Percentiles rank a stretch among this genome's conserved stretches.
These are phyloP conservation scores for Musca domestica DNA, from an alignment of 1,140 invertebrate genomes.

Conservation along the genomic window DNA sequence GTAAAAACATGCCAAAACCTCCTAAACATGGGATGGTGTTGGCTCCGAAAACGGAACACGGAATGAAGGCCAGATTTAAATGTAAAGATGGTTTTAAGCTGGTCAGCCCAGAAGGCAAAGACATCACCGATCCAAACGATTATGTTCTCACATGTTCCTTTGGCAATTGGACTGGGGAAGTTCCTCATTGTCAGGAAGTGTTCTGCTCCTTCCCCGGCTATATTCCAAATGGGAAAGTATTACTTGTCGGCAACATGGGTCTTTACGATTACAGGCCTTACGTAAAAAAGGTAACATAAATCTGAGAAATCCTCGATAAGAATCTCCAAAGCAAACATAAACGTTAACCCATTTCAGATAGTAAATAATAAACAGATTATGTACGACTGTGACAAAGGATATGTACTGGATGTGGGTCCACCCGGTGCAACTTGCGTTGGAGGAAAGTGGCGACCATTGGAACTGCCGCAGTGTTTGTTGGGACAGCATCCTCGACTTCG, in stretches of 20 bases:
- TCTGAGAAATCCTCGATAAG: too few relatives aligned
- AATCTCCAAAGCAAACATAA: neutral
- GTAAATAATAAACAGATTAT: conserved; percentile 94
- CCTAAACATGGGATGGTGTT: conserved; percentile 93
- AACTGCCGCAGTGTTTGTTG: conserved; percentile 62
- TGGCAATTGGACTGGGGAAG: conserved; percentile 88
- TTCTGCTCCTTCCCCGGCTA: conserved; percentile 93
- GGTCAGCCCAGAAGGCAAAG: conserved; percentile 62
- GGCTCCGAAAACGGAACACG: conserved; percentile 93
- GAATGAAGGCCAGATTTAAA: conserved; percentile 86
- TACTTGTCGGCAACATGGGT: conserved; percentile 95
- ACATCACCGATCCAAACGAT: conserved; percentile 55
- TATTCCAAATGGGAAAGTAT: conserved; percentile 85
- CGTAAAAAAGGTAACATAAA: conserved; percentile 74
- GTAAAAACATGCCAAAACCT: conserved; percentile 82
- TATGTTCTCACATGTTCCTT: conserved; percentile 79
- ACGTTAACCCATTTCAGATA: conserved; percentile 52
- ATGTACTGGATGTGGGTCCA: conserved; percentile 80
- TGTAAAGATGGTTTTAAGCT: conserved; percentile 90
- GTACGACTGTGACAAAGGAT: conserved; percentile 93
- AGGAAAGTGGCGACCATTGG: conserved; percentile 49
- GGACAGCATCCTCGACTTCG: conserved; percentile 80
- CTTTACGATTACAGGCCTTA: conserved; percentile 96
- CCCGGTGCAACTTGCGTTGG: conserved; percentile 69
- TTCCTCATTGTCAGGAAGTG: conserved; percentile 83